Conservation (phyloP, 1,140 invertebrate genomes). For the Hycleus cichorii region DNA sequence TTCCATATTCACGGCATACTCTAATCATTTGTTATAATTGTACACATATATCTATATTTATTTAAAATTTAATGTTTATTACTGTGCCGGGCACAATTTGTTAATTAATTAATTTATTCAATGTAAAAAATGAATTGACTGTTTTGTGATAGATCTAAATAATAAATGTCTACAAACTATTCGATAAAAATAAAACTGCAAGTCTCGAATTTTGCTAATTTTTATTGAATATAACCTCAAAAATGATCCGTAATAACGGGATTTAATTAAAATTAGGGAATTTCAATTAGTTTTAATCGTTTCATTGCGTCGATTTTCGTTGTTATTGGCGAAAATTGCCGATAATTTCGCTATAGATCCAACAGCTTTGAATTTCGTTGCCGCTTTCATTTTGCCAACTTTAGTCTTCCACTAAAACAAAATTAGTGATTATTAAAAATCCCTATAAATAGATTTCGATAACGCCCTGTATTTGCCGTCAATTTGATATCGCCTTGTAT, state of each 20-base stretch:
- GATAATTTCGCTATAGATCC: conserved; percentile 46
- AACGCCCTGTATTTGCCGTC: no score
- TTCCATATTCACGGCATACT: no score
- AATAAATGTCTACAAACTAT: no score
- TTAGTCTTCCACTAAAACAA: conserved; percentile 60
- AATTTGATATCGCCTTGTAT: no score
- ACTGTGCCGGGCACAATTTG: conserved; percentile 11
- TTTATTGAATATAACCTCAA: no score
- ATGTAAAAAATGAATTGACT: conserved; percentile 3
- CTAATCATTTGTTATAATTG: no score
- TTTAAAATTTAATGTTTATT: background rate
- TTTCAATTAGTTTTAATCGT: no score
- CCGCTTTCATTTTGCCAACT: conserved; percentile 55
- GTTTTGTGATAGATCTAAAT: background rate
- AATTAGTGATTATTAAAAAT: conserved; percentile 5
- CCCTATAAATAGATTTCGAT: background rate
- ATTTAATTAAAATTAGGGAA: no score
- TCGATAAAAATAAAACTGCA: no score
- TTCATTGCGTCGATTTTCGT: background rate
- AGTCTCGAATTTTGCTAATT: no score
- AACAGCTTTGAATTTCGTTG: conserved; percentile 61
- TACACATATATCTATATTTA: no score
- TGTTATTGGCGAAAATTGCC: conserved; percentile 31
- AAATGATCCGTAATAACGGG: no score
- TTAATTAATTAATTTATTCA: background rate